phyloP scores from a whole-genome alignment of 2,797 vertebrate species.

The Streptopelia turtur region DNA sequence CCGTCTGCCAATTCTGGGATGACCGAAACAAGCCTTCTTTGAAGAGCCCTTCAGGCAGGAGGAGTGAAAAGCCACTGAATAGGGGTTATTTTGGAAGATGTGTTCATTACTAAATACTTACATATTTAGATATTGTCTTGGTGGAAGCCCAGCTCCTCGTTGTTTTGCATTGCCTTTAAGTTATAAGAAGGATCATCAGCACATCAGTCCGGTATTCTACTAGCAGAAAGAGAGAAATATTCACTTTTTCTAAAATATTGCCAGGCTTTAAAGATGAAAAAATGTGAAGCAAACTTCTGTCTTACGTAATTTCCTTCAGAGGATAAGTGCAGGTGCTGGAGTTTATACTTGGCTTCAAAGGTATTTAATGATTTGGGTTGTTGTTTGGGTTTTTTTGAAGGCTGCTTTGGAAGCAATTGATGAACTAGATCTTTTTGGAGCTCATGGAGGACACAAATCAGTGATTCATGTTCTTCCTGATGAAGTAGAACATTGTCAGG shows the following conservation, averaged over 20 bases:
- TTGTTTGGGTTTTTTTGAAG: conserved; percentile 72
- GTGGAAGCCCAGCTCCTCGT: neutral
- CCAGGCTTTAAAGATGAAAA: neutral
- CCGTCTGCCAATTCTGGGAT: neutral
- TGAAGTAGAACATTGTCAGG: conserved; percentile 98
- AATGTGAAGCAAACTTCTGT: neutral
- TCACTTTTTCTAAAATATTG: neutral
- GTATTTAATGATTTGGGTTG: neutral
- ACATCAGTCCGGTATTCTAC: neutral
- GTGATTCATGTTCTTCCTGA: conserved; percentile 97
- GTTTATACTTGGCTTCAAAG: neutral
- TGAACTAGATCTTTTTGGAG: conserved; percentile 97
- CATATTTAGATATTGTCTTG: neutral
- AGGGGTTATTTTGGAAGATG: neutral
- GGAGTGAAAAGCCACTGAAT: neutral
- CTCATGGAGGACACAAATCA: conserved; percentile 92
- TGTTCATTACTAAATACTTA: neutral
- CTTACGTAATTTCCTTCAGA: neutral
- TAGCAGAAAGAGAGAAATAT: neutral
- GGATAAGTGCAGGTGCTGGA: neutral
- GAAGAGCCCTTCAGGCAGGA: neutral
- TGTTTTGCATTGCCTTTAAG: neutral
- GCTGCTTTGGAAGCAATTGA: conserved; percentile 97
- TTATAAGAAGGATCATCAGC: neutral
- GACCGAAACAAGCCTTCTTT: neutral